Evolutionary conservation across 2,113 vertebrate species (phyloP), one percentile per base, ranked within the genome.

Genomic region (Leuciscus idus): DNA sequence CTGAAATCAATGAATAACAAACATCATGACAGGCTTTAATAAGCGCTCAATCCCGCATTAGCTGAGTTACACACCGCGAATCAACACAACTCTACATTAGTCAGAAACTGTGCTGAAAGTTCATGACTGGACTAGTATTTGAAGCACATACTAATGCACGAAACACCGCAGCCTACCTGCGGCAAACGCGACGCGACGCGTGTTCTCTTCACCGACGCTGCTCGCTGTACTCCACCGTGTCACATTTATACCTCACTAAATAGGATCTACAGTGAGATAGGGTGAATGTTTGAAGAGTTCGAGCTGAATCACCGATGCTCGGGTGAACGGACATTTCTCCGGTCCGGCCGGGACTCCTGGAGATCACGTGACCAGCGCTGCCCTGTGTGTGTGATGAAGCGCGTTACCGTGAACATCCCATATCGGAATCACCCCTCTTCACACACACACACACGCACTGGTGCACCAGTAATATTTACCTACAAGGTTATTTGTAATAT

Each of bases 141-240:
- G 19, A 70, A 21, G 66, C 66, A 43, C 43, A 21, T 19, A 33
- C 33, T 33, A 36, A 21, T 21, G 15, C 6, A 9, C 2, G 28
- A 68, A 68, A 68, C 64, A 19, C 66, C 30, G 74, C 74, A 50
- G 13, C 66, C 7, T 77, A 77, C 74, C 74, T 77, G 74, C 74
- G 26, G 74, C 48, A 26, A 52, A 52, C 73, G 73, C 73, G 72
- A 74, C 43, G 73, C 73, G 74, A 76, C 74, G 74, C 8, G 74
- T 10, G n/a, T 75, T 48, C 74, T 21, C 17, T 28, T 76, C 74
- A 76, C 73, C 13, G 73, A 76, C 39, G 12, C 26, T n/a, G 48
- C 64, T 19, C 13, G 30, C 64, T 68, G 64, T 13, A 68, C 13
- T 12, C n/a, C 23, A 12, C 4, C 9, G 4, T 26, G 59, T 62